These are phyloP conservation scores for Telmatherina bonti DNA, from an alignment of 2,797 vertebrate genomes.

Conservation along the genomic window DNA sequence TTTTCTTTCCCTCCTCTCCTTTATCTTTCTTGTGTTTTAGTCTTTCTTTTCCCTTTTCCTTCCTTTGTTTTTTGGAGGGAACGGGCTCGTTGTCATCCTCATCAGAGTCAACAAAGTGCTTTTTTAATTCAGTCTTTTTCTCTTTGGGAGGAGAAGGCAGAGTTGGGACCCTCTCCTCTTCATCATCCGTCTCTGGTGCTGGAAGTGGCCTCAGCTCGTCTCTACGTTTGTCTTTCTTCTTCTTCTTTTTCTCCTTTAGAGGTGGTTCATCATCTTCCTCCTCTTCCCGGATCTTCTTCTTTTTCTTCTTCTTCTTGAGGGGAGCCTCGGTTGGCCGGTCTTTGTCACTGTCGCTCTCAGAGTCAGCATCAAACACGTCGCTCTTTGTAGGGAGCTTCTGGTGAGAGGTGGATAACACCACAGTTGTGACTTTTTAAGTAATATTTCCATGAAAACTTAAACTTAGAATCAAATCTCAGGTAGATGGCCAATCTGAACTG, in stretches of 20 bases:
- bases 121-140: slow-evolving; percentile 85
- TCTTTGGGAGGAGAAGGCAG: slow-evolving; percentile 64
- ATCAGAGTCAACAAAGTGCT: slow-evolving; percentile 85
- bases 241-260: slow-evolving; percentile 85
- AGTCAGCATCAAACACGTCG: slow-evolving; percentile 92
- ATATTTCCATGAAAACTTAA: neutral
- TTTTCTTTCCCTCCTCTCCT: slow-evolving; percentile 84
- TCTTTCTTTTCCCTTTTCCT: slow-evolving; percentile 84
- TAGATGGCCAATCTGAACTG: neutral
- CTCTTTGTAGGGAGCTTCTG: slow-evolving; percentile 88
- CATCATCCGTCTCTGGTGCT: slow-evolving; percentile 85
- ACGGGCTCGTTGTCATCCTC: slow-evolving; percentile 85
- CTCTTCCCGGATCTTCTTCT: slow-evolving; percentile 83
- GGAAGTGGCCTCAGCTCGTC: slow-evolving; percentile 88
- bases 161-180: slow-evolving; percentile 56
- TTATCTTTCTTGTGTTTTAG: slow-evolving; percentile 85
- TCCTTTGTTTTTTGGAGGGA: slow-evolving; percentile 89
- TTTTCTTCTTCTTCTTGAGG: slow-evolving; percentile 92
- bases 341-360: slow-evolving; percentile 88
- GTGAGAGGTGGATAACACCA: slow-evolving; percentile 12
- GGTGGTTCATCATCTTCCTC: slow-evolving; percentile 62
- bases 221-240: slow-evolving; percentile 84
- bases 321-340: slow-evolving; percentile 78
- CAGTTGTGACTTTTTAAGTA: neutral
- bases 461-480: neutral